phyloP scores from a whole-genome alignment of 2,888 invertebrate species.

The Anarsia innoxiella region DNA sequence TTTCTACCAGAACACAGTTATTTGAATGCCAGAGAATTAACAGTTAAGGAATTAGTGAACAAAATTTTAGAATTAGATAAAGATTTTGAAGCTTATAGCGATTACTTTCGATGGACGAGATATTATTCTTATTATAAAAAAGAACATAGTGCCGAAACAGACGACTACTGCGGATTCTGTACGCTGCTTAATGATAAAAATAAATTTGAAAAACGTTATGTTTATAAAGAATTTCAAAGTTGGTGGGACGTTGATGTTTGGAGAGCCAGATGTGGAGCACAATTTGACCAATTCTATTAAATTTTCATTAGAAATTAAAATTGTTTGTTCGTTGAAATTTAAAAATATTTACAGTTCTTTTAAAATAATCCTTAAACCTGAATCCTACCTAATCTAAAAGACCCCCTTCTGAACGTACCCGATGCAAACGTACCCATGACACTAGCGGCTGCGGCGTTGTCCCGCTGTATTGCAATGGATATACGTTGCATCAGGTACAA shows the following conservation, averaged over 20 bases:
- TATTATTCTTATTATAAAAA: constrained; percentile 1
- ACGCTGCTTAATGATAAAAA: background rate
- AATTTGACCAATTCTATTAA: too few species aligned
- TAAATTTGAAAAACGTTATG: background rate
- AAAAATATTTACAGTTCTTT: too few species aligned
- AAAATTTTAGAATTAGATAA: background rate
- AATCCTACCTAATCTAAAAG: too few species aligned
- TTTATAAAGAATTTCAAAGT: background rate
- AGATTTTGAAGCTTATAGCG: background rate
- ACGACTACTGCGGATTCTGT: constrained; percentile 3
- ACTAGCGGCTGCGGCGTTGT: too few species aligned
- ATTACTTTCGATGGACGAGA: constrained; percentile 3
- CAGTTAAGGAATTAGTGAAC: background rate
- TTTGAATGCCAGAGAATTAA: background rate
- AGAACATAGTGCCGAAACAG: background rate
- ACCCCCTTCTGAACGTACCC: too few species aligned
- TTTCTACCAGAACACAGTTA: background rate
- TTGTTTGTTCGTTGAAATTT: too few species aligned
- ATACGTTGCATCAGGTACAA: too few species aligned
- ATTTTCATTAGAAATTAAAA: too few species aligned
- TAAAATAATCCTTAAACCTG: too few species aligned
- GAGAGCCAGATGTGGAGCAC: too few species aligned
- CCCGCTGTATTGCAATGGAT: too few species aligned
- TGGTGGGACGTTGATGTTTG: constrained; percentile 1
- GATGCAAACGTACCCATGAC: too few species aligned